Evolutionary conservation across 1,140 invertebrate genomes (phyloP), one percentile per base, ranked within the genome.

Genomic region (Asbolus verrucosus): DNA sequence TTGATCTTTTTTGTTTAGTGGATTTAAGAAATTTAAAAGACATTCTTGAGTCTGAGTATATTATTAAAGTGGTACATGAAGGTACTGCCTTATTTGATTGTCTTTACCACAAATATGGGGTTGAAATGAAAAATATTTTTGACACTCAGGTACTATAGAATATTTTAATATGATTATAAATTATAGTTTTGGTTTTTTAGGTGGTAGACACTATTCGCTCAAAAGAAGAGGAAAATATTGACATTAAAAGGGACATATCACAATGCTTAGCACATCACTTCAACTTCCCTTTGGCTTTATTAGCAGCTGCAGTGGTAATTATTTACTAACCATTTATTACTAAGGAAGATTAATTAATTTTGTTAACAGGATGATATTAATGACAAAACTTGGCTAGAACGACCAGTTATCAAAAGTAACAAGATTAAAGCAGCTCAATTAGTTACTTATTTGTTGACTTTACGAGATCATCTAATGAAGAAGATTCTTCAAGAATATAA

Each of bases 81-180:
- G 33, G 61, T 9, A 19, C 6, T 13, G 21, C 39, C 1, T 39
- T 63, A 9, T 39, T 24, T 19, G 61, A 63, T 41, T 63, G 61
- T 19, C n/a, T 63, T 1, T 63, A 39, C 2, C 61, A 63, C 9
- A 63, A 63, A 21, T 63, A 63, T 27, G n/a, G 16, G 9, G 33
- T 63, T 1, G 33, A 63, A 39, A 39, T 19, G 61, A 39, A 39
- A 27, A 63, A 63, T 27, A 14, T 63, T 21, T 63, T 63, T 41
- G 61, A 63, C 16, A 63, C 33, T 8, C 33, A 63, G 19, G 46
- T 54, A 54, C 1, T 2, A 4, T 27, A 8, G 3, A 27, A 27
- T 4, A 3, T 27, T 27, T 27, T 27, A 27, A 3, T 27, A 27
- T 27, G 24, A n/a, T n/a, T 8, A 27, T 1, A 3, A 43, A 4